Conservation (phyloP, 2,797 vertebrate genomes). For the Cryptoprocta ferox region DNA sequence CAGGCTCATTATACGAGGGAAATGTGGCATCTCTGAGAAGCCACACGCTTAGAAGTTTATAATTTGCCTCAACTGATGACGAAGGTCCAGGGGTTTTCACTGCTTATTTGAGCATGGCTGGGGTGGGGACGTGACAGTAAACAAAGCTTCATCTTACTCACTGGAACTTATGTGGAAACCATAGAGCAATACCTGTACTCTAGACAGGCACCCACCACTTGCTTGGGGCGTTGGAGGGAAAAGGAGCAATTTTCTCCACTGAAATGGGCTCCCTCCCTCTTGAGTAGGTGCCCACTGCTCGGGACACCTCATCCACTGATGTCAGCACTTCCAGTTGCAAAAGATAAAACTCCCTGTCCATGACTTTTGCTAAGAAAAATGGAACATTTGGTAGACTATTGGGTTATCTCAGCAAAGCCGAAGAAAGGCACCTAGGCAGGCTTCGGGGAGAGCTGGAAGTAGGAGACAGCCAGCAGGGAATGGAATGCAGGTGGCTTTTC, state of each 20-base stretch:
- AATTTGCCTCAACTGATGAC: constrained; percentile 71
- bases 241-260: neutral
- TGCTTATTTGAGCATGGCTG: constrained; percentile 66
- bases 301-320: accelerated
- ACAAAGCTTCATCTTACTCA: constrained; percentile 22
- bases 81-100: constrained; percentile 61
- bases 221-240: accelerated
- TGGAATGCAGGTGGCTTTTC: neutral
- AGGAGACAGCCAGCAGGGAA: neutral
- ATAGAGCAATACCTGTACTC: neutral
- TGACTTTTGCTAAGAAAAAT: neutral
- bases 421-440: neutral
- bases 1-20: constrained; percentile 58
- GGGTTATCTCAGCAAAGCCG: neutral
- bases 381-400: neutral
- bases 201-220: neutral
- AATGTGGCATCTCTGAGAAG: constrained; percentile 63
- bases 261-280: neutral
- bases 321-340: neutral
- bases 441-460: neutral
- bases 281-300: neutral
- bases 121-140: constrained; percentile 16
- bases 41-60: constrained; percentile 70
- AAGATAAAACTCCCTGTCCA: neutral
- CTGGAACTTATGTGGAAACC: neutral